Percentiles rank a stretch among this genome's conserved stretches.
Evolutionary conservation across 2,113 vertebrate genomes (phyloP).

Genomic region (Columbina picui): DNA sequence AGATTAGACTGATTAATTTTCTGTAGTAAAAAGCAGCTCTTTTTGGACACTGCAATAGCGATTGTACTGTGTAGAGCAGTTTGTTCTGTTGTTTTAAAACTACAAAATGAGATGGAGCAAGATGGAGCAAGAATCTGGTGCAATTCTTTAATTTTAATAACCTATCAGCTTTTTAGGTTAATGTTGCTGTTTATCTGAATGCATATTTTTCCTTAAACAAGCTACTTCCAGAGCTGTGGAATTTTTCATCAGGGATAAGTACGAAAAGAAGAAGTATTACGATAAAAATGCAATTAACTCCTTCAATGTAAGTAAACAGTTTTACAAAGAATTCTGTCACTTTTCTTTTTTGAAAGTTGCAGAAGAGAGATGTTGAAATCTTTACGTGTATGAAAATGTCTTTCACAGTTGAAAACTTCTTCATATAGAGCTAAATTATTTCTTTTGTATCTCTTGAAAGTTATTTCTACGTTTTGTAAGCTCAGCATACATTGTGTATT

Average conservation of each 20-base stretch:
- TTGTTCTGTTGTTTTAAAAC: neutral
- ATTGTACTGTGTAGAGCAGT: neutral
- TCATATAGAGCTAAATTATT: neutral
- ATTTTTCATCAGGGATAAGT: constrained; percentile 99
- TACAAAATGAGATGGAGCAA: neutral
- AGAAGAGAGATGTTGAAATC: neutral
- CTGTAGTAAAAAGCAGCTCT: neutral
- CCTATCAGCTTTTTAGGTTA: neutral
- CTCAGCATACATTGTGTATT: neutral
- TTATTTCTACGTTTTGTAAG: neutral
- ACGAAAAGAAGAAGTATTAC: constrained; percentile 97
- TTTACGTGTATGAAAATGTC: neutral
- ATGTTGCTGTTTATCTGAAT: neutral
- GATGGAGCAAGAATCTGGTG: neutral
- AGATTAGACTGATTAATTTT: neutral
- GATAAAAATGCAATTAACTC: constrained; percentile 86
- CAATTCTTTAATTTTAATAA: neutral
- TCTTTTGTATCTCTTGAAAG: neutral
- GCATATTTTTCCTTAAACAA: constrained; percentile 80
- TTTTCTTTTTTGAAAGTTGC: neutral
- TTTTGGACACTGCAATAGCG: neutral
- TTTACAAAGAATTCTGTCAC: neutral
- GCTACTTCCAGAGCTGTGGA: constrained; percentile 91
- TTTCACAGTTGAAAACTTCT: neutral
- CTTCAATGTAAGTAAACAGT: constrained; percentile 86